These are phyloP conservation scores for Corydoras maculifer DNA, from an alignment of 2,113 vertebrate species.

Conservation along the genomic window DNA sequence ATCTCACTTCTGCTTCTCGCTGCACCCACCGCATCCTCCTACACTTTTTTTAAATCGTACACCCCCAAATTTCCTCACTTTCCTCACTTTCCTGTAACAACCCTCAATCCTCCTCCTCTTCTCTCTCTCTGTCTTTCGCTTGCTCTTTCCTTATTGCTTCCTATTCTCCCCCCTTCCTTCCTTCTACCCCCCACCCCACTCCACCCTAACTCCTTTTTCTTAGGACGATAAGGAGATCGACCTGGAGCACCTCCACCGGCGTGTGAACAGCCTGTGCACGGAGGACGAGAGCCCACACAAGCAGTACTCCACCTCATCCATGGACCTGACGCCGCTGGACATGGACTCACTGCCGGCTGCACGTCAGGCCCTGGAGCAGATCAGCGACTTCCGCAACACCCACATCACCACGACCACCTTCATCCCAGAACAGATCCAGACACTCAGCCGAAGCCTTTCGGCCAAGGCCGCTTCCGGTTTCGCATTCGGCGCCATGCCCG, in stretches of 20 bases:
- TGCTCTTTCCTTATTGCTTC: too few relatives aligned
- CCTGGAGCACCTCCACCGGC: conserved; percentile 96
- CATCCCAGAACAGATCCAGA: conserved; percentile 99
- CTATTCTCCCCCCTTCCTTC: not conserved
- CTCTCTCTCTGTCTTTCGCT: too few relatives aligned
- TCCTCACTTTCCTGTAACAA: conserved; percentile 33
- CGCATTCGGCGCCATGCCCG: conserved; percentile 84
- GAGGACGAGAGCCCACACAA: conserved; percentile 99
- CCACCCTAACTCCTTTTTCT: conserved; percentile 39
- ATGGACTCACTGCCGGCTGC: conserved; percentile 95
- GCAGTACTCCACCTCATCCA: conserved; percentile 98
- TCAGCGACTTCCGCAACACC: conserved; percentile 99
- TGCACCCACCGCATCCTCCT: too few relatives aligned
- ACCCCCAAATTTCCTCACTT: conserved; percentile 2
- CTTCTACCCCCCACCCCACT: conserved; percentile 20
- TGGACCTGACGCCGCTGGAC: conserved; percentile 96
- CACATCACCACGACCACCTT: conserved; percentile 99
- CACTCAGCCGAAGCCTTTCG: conserved; percentile 95
- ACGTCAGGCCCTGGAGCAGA: conserved; percentile 96
- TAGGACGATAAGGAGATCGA: conserved; percentile 99
- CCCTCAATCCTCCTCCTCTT: too few relatives aligned
- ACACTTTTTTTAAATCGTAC: not conserved
- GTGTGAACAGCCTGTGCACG: conserved; percentile 99
- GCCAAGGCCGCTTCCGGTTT: conserved; percentile 96
- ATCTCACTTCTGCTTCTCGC: too few relatives aligned